phyloP scores from a whole-genome alignment of 2,113 vertebrate genomes.

The Halichoeres trimaculatus region DNA sequence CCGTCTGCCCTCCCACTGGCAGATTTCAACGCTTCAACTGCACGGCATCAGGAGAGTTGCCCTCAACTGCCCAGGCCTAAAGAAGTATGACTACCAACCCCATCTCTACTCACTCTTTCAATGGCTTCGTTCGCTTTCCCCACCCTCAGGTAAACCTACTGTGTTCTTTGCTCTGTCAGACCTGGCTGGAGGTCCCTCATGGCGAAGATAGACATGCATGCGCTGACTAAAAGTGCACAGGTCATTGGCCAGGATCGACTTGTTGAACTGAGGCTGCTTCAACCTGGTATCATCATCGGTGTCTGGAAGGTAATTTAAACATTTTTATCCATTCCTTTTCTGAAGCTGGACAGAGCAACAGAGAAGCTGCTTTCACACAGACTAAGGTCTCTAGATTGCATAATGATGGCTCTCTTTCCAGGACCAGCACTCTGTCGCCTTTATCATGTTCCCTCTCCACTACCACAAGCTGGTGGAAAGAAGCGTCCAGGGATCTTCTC shows the following conservation, averaged over 20 bases:
- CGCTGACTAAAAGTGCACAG: constrained; percentile 53
- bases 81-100: constrained; percentile 65
- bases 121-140: background rate
- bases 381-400: too few relatives aligned
- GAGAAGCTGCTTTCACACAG: too few relatives aligned
- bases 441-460: constrained; percentile 89
- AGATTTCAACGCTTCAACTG: constrained; percentile 83
- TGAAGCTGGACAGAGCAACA: background rate
- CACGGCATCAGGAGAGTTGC: constrained; percentile 84
- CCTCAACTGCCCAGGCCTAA: constrained; percentile 59
- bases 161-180: constrained; percentile 66
- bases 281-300: constrained; percentile 85
- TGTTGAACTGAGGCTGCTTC: constrained; percentile 80
- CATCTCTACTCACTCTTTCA: background rate
- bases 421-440: constrained; percentile 84
- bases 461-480: constrained; percentile 89
- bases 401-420: constrained; percentile 72
- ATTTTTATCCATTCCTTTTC: constrained; percentile 7
- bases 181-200: constrained; percentile 85
- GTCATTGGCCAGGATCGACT: constrained; percentile 83
- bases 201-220: constrained; percentile 75
- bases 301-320: constrained; percentile 87
- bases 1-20: constrained; percentile 75
- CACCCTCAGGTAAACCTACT: constrained; percentile 18
- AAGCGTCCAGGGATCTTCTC: constrained; percentile 85